phyloP scores from a whole-genome alignment of 2,113 vertebrate genomes.

The Indicator indicator region DNA sequence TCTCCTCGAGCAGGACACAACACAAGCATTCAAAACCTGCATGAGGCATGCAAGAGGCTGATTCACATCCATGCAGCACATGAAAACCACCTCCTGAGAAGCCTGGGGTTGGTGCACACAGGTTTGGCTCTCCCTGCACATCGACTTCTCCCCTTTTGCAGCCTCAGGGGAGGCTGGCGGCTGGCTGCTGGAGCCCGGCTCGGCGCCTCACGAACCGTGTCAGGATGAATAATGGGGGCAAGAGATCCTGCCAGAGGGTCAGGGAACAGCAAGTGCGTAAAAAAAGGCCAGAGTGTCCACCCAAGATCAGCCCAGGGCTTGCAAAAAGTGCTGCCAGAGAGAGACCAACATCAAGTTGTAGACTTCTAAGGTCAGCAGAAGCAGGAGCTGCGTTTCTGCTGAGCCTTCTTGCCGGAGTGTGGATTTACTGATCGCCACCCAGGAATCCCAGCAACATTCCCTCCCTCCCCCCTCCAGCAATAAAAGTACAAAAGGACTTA shows the following conservation, averaged over 20 bases:
- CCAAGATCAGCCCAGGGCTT: not conserved
- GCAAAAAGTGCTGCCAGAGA: not conserved
- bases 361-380: not conserved
- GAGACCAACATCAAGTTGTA: not conserved
- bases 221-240: conserved; percentile 72
- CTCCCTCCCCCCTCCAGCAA: not conserved
- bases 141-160: not conserved
- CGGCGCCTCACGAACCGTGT: not conserved
- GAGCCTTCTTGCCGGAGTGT: not conserved
- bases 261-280: conserved; percentile 63
- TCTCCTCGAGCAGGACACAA: not conserved
- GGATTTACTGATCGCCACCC: not conserved
- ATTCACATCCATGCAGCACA: too few relatives aligned
- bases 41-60: too few relatives aligned
- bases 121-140: too few relatives aligned
- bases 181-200: conserved; percentile 57
- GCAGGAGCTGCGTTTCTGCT: not conserved
- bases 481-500: not conserved
- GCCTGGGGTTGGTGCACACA: not conserved
- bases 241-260: conserved; percentile 53
- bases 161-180: conserved; percentile 22
- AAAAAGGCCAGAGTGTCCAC: conserved; percentile 10
- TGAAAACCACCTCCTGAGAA: not conserved
- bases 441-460: not conserved
- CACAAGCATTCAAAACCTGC: not conserved